Conservation (phyloP, 2,888 invertebrate genomes). For the Apamea epomidion region DNA sequence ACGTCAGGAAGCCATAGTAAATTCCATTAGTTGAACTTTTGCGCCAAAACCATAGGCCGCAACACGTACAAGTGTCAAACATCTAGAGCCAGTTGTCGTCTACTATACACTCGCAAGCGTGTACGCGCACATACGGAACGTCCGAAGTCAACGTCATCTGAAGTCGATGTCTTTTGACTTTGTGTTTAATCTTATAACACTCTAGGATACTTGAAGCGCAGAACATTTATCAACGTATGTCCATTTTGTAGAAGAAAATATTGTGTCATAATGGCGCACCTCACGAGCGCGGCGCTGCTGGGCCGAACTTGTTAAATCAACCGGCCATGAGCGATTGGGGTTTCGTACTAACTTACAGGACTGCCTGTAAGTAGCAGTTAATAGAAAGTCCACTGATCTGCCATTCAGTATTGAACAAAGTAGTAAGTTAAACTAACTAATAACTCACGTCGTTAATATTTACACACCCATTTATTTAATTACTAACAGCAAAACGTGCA, state of each 20-base stretch:
- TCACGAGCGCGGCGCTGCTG: neutral
- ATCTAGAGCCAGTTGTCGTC: too few species aligned
- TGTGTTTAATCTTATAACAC: neutral
- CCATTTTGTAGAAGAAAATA: neutral
- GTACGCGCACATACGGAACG: neutral
- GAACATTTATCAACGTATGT: neutral
- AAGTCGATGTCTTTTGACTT: neutral
- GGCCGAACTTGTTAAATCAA: neutral
- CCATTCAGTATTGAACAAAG: neutral
- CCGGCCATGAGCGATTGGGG: neutral
- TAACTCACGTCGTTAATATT: neutral
- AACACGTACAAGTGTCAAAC: neutral
- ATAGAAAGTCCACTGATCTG: neutral
- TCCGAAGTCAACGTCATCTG: neutral
- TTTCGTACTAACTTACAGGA: neutral
- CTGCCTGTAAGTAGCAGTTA: neutral
- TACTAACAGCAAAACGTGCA: neutral
- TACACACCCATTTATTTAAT: conserved; percentile 26
- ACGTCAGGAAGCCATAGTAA: neutral
- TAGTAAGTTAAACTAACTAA: neutral
- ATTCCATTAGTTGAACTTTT: neutral
- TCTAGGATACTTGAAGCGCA: neutral
- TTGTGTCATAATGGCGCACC: neutral
- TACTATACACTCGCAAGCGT: too few species aligned
- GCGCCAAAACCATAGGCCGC: too few species aligned